Evolutionary conservation across 2,888 invertebrate species (phyloP).

Genomic region (Dione juno): DNA sequence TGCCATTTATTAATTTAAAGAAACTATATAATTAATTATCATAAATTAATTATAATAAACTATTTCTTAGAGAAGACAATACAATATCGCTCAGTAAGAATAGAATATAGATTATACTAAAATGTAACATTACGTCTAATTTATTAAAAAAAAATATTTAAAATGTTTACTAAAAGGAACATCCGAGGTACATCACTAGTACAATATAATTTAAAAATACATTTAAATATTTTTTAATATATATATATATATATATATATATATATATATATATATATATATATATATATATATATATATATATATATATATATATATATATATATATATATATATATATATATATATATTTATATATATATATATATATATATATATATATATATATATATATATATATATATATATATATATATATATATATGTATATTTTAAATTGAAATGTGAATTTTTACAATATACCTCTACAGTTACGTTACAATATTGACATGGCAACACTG

Average conservation of each 20-base stretch:
- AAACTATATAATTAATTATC: no score
- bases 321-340: no score
- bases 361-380: no score
- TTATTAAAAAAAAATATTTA: not conserved
- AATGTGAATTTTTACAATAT: conserved; percentile 1
- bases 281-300: no score
- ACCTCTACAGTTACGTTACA: not conserved
- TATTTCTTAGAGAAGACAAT: conserved; percentile 35
- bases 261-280: no score
- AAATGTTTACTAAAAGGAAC: conserved; percentile 18
- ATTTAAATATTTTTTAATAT: not conserved
- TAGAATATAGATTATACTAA: conserved; percentile 24
- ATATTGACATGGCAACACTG: not conserved
- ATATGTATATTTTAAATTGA: not conserved
- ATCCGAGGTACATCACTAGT: not conserved
- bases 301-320: no score
- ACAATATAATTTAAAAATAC: not conserved
- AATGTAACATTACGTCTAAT: conserved; percentile 12
- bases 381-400: no score
- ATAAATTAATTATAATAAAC: no score
- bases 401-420: not conserved
- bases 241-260: no score
- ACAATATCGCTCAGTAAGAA: conserved; percentile 35
- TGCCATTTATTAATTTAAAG: no score
- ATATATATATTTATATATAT: no score